Base-by-base conservation (phyloP, 2,888 invertebrate species). In the Trypoxylon attenuatum region DNA sequence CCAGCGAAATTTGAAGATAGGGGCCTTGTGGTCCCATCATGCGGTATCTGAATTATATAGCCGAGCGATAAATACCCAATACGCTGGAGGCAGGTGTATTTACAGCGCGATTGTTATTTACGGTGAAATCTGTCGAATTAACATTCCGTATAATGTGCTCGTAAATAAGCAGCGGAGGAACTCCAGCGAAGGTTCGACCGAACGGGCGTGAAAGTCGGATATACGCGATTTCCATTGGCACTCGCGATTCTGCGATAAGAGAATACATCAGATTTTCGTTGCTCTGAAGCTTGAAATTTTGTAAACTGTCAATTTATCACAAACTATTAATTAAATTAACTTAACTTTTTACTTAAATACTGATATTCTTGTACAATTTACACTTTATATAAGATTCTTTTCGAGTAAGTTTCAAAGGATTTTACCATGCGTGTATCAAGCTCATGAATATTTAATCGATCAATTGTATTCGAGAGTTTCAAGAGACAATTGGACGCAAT, bases 371-470 rank as follows among this genome's bases (percentile, higher is more conserved):
- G n/a, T n/a, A n/a, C n/a, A n/a, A n/a, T n/a, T n/a, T n/a, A n/a
- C n/a, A n/a, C n/a, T n/a, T n/a, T n/a, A n/a, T n/a, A n/a, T n/a
- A n/a, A n/a, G n/a, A n/a, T n/a, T n/a, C n/a, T n/a, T n/a, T n/a
- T n/a, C n/a, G n/a, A n/a, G n/a, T n/a, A n/a, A n/a, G n/a, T n/a
- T n/a, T n/a, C n/a, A n/a, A n/a, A n/a, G n/a, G n/a, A n/a, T n/a
- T n/a, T n/a, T n/a, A n/a, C n/a, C n/a, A n/a, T n/a, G n/a, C n/a
- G n/a, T n/a, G n/a, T n/a, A n/a, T n/a, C n/a, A n/a, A 68, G 72
- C 78, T 81, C 79, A 82, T 83, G 79, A 82, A 83, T 81, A 82
- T 83, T 81, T 79, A n/a, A 82, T 82, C 68, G 77, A 75, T 73
- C 78, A 76, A 81, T 81, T 73, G 77, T 74, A 73, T 71, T 70